These are phyloP conservation scores for Pegea sp. DNA, from an alignment of 23 tunicate genomes.

Conservation along the genomic window DNA sequence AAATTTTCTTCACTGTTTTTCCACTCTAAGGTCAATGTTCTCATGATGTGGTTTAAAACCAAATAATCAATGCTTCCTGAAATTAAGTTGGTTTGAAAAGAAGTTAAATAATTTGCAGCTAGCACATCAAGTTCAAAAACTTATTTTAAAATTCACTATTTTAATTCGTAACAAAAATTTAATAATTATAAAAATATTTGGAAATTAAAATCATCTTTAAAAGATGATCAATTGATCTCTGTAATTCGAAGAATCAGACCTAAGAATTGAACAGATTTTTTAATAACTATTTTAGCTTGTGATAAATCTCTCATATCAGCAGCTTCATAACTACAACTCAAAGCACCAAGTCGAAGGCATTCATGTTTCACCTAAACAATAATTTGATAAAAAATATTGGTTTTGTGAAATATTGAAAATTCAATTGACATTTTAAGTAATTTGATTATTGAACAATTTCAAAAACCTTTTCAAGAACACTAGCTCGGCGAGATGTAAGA, in stretches of 20 bases:
- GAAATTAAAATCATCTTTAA: too few species aligned
- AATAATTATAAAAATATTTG: too few species aligned
- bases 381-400: background rate
- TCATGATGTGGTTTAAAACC: slow-evolving; percentile 45
- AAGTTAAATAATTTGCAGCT: background rate
- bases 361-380: slow-evolving; percentile 17
- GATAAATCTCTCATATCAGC: slow-evolving; percentile 44
- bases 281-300: slow-evolving; percentile 6
- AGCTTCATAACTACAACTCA: slow-evolving; percentile 10
- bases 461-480: slow-evolving; percentile 14
- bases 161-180: too few species aligned
- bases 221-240: too few species aligned
- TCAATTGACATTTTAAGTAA: too few species aligned
- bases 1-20: slow-evolving; percentile 13
- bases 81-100: background rate
- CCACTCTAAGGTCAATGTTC: slow-evolving; percentile 9
- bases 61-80: slow-evolving; percentile 44
- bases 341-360: slow-evolving; percentile 36
- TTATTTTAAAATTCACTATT: background rate
- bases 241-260: too few species aligned
- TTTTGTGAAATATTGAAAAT: too few species aligned
- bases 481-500: slow-evolving; percentile 32
- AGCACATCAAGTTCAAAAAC: background rate
- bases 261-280: slow-evolving; percentile 8
- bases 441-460: too few species aligned